Base-by-base conservation (phyloP, 2,888 invertebrate genomes). In the Frankliniella fusca region DNA sequence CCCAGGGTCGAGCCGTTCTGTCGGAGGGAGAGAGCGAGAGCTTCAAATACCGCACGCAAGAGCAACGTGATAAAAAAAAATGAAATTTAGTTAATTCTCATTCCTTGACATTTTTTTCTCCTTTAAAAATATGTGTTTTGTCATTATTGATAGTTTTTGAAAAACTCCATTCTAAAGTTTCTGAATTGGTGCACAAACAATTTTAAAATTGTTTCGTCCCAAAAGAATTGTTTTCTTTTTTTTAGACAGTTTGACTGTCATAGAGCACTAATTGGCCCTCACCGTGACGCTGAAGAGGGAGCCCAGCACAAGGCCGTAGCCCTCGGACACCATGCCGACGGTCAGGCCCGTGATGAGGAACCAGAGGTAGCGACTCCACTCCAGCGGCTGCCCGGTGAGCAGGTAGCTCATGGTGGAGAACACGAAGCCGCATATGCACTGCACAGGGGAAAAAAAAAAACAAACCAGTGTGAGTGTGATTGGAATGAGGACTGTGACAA, bases 271-370 rank as follows among this genome's bases (percentile, higher is more conserved):
- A 38, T 3, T 38, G 38, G 38, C 38, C 38, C 90, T 89, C 87
- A 92, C 92, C 81, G 91, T 90, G 83, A 90, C 90, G 85, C 88
- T 91, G 83, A 91, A 92, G 0, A 90, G 87, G 20, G 92, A 89
- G 0, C 94, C 94, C 48, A 95, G 92, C 0, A 92, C 89, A 7
- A 94, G 88, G 0, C 94, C 95, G 0, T 94, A 89, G 0, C 94
- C 93, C 88, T 95, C 94, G 2, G 94, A 93, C 82, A 93, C 93
- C 9, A 94, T 86, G 0, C 91, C 92, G 0, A 92, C 90, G 82
- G 92, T 87, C 0, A 93, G 87, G 0, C 91, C 91, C 83, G 92
- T 88, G 0, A 88, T 86, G 0, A 90, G 82, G 85, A 93, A 94
- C 87, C 90, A 89, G 10, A 89, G 83, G 85, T 92, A 92, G 54